These are phyloP conservation scores for Monarcha castaneiventris DNA, from an alignment of 2,113 vertebrate species.

Conservation along the genomic window DNA sequence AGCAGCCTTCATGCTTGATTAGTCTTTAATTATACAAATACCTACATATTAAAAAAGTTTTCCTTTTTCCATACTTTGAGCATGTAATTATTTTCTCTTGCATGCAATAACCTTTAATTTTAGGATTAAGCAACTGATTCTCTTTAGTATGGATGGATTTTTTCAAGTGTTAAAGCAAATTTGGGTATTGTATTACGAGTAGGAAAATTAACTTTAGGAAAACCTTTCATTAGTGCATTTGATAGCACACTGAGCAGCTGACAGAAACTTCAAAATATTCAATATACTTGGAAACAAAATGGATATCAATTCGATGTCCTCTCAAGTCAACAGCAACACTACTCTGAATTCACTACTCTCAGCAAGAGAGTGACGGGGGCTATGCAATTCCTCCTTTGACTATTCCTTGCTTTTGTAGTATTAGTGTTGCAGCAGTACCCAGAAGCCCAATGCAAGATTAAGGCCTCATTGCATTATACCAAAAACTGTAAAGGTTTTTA, in stretches of 20 bases:
- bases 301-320: not conserved
- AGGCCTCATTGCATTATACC: not conserved
- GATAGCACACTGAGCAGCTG: conserved; percentile 59
- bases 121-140: conserved; percentile 85
- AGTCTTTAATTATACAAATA: conserved; percentile 87
- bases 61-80: conserved; percentile 80
- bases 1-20: conserved; percentile 96
- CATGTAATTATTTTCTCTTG: conserved; percentile 85
- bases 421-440: not conserved
- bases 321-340: not conserved
- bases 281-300: conserved; percentile 55
- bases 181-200: conserved; percentile 76
- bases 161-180: conserved; percentile 83
- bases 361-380: not conserved
- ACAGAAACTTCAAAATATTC: conserved; percentile 52
- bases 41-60: conserved; percentile 84
- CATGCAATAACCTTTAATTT: conserved; percentile 85
- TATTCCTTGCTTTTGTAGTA: not conserved
- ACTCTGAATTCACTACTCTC: not conserved
- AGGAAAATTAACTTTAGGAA: conserved; percentile 78
- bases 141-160: conserved; percentile 78
- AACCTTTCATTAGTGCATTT: conserved; percentile 73
- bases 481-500: not conserved
- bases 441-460: not conserved
- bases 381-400: not conserved